phyloP scores from a whole-genome alignment of 1,140 invertebrate genomes.

The Samia ricini region DNA sequence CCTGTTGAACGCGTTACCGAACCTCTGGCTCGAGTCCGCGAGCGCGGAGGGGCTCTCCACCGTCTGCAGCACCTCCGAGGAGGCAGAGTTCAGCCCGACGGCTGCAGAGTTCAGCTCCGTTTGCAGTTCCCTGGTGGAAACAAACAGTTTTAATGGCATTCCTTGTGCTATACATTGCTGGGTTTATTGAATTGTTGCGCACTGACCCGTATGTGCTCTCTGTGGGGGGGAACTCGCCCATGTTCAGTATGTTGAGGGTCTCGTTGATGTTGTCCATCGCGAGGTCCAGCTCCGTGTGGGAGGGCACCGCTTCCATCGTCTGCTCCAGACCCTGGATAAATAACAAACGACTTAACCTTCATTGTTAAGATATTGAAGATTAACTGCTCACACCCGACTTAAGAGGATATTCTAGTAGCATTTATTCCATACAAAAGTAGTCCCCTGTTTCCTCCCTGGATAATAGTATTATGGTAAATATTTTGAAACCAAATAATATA shows the following conservation, averaged over 20 bases:
- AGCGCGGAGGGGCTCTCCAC: conserved; percentile 83
- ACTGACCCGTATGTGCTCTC: conserved; percentile 84
- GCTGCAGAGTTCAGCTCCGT: conserved; percentile 90
- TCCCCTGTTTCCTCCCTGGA: too few species aligned
- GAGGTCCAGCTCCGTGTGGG: conserved; percentile 93
- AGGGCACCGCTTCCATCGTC: conserved; percentile 90
- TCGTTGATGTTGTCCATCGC: conserved; percentile 90
- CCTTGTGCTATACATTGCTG: too few species aligned
- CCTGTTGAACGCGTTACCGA: conserved; percentile 88
- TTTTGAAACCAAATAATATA: too few species aligned
- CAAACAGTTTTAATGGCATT: not conserved
- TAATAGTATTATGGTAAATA: too few species aligned
- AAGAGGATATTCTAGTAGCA: too few species aligned
- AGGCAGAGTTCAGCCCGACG: conserved; percentile 88
- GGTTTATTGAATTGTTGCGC: too few species aligned
- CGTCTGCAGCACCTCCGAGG: conserved; percentile 86
- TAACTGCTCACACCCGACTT: too few species aligned
- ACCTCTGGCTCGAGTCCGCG: conserved; percentile 85
- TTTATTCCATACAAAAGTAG: too few species aligned
- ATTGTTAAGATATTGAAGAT: too few species aligned
- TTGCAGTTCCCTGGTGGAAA: conserved; percentile 86
- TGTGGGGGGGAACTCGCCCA: conserved; percentile 84
- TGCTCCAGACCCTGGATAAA: conserved; percentile 76
- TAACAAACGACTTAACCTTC: too few species aligned
- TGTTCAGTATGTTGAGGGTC: conserved; percentile 85